Percentiles rank a stretch among this genome's conserved stretches.
These are phyloP conservation scores for Drosophila grimshawi DNA, from an alignment of 1,140 invertebrate genomes.

Conservation along the genomic window DNA sequence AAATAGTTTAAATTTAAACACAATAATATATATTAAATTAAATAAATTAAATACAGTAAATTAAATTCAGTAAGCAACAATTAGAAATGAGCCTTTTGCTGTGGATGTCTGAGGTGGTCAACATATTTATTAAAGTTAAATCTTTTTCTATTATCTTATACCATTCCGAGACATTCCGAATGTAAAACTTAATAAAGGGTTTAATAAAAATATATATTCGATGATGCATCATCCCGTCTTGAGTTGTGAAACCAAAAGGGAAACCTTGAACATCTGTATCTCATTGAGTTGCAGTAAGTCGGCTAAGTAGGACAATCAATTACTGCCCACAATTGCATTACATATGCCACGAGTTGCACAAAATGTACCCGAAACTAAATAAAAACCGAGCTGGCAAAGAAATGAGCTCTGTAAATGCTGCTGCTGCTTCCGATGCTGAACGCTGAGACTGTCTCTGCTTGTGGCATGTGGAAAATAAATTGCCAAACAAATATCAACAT, in stretches of 20 bases:
- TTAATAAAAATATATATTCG: background rate
- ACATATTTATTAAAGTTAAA: too few species aligned
- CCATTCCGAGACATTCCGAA: too few species aligned
- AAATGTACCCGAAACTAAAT: constrained; percentile 59
- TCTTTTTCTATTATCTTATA: too few species aligned
- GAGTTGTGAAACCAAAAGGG: background rate
- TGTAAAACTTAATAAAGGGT: too few species aligned
- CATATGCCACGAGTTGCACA: constrained; percentile 47
- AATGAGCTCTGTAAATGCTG: background rate
- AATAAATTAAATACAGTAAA: too few species aligned
- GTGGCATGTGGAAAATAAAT: constrained; percentile 76
- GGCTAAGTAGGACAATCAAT: constrained; percentile 73
- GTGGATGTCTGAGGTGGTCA: too few species aligned
- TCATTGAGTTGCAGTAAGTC: constrained; percentile 33
- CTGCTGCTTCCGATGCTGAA: background rate
- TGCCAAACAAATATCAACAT: constrained; percentile 84
- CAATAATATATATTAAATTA: too few species aligned
- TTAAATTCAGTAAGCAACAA: too few species aligned
- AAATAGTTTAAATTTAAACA: too few species aligned
- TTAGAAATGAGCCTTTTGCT: too few species aligned
- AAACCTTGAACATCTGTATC: constrained; percentile 29
- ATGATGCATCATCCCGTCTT: background rate
- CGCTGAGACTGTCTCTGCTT: constrained; percentile 28
- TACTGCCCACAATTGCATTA: constrained; percentile 71
- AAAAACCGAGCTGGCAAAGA: constrained; percentile 37